Evolutionary conservation across 1,140 invertebrate genomes (phyloP).

Genomic region (Seison nebaliae): DNA sequence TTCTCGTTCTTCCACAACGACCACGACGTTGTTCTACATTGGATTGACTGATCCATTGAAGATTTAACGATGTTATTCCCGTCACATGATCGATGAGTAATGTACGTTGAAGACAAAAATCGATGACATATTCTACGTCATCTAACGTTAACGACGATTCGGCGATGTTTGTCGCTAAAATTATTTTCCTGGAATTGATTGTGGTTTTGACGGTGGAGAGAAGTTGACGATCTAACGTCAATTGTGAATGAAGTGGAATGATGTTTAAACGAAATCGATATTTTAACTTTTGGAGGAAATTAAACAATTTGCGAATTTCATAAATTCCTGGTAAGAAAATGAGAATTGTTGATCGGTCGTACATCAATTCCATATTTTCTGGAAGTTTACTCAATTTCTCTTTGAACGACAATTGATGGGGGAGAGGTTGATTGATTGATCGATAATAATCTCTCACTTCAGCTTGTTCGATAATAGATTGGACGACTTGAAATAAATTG

Average conservation of each 20-base stretch:
- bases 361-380: too few species aligned
- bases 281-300: constrained; percentile 1
- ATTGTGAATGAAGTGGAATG: constrained; percentile 8
- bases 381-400: too few species aligned
- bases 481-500: too few species aligned
- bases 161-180: constrained; percentile 33
- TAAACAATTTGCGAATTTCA: constrained; percentile 1
- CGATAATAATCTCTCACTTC: too few species aligned
- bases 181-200: constrained; percentile 19
- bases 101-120: constrained; percentile 26
- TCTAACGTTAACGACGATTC: constrained; percentile 31
- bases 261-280: not conserved
- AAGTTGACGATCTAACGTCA: constrained; percentile 1
- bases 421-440: too few species aligned
- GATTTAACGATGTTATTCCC: constrained; percentile 29
- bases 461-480: too few species aligned
- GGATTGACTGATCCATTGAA: constrained; percentile 34
- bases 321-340: constrained; percentile 8
- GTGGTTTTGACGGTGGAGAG: constrained; percentile 12
- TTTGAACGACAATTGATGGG: too few species aligned
- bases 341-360: not conserved
- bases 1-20: constrained; percentile 40
- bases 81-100: constrained; percentile 21
- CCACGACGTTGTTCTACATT: constrained; percentile 40
- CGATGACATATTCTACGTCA: constrained; percentile 29